Conservation (phyloP, 2,888 invertebrate species). For the Harmothoe impar region DNA sequence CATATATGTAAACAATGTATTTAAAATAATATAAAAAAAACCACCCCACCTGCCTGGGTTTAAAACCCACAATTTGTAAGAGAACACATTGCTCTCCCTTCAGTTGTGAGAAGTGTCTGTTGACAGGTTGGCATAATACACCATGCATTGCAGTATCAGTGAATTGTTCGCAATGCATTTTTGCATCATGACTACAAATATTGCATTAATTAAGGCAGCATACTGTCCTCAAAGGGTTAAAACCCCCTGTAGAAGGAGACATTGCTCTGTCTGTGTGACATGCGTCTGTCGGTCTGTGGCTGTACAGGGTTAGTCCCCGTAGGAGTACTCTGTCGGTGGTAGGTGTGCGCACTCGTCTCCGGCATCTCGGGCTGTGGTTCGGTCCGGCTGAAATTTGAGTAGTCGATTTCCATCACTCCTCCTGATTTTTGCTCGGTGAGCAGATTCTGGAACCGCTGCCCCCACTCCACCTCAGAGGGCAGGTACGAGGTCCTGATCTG, state of each 20-base stretch:
- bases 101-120: no score
- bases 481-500: constrained; percentile 71
- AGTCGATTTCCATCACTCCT: constrained; percentile 57
- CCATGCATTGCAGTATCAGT: no score
- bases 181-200: no score
- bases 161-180: no score
- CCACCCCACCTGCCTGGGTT: no score
- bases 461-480: constrained; percentile 71
- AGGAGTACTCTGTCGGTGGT: not conserved
- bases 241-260: not conserved
- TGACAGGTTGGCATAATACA: no score
- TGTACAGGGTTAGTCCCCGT: not conserved
- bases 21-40: no score
- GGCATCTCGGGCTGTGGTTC: not conserved
- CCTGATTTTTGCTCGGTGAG: constrained; percentile 63
- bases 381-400: constrained; percentile 2
- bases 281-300: not conserved
- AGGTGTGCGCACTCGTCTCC: not conserved
- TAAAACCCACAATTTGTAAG: no score
- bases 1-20: no score
- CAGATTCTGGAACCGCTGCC: constrained; percentile 67
- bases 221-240: no score
- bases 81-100: no score
- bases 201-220: no score
- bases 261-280: not conserved